Conservation (phyloP, 1,140 invertebrate species). For the Armadillidium nasatum region DNA sequence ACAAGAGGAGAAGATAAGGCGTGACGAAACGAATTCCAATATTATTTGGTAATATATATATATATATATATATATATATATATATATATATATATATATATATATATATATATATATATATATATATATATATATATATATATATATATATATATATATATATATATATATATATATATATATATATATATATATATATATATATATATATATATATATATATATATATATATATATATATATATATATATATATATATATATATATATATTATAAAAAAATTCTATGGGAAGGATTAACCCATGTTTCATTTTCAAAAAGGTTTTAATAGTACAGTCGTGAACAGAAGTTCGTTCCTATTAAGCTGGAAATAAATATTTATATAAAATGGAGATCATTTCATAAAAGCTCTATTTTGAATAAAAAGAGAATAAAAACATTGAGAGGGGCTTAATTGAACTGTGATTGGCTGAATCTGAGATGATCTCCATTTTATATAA, state of each 20-base stretch:
- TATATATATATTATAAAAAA: background rate
- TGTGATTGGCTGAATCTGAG: no score
- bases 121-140: background rate
- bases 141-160: background rate
- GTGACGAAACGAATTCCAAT: no score
- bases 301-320: no score
- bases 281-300: background rate
- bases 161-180: constrained; percentile 11
- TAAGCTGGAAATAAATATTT: no score
- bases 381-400: no score
- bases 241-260: constrained; percentile 12
- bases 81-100: constrained; percentile 19
- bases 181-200: constrained; percentile 6
- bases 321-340: no score
- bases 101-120: constrained; percentile 11
- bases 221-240: constrained; percentile 5
- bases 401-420: no score
- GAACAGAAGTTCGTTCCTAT: no score
- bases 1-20: no score
- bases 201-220: constrained; percentile 11
- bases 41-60: background rate
- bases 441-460: no score
- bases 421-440: no score
- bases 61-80: constrained; percentile 16
- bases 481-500: no score